Evolutionary conservation across 2,888 invertebrate species (phyloP), one percentile per base, ranked within the genome.

Genomic region (Bombylius discolor): DNA sequence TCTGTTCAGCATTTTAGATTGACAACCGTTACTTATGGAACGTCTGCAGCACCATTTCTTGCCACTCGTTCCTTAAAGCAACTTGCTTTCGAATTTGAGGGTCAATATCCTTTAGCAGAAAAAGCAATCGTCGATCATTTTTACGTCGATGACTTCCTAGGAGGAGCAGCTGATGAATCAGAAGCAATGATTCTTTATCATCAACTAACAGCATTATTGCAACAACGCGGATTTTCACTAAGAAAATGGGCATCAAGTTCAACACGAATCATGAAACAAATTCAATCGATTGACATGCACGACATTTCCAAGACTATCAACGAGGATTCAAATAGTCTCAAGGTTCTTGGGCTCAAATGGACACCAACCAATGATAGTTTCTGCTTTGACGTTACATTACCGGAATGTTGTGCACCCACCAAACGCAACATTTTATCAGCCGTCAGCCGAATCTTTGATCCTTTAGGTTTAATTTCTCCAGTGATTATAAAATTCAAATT

Each of bases 81-180:
- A n/a, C n/a, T n/a, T n/a, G n/a, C n/a, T n/a, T n/a, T n/a, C n/a
- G n/a, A n/a, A n/a, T n/a, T n/a, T n/a, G n/a, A n/a, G n/a, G n/a
- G n/a, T n/a, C n/a, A n/a, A n/a, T 36, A 36, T 36, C 8, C 36
- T 36, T 36, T 36, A 36, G 36, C 36, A 5, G 36, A 36, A 36
- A 36, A 36, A 8, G 36, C 36, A 36, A 6, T 51, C 6, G 14
- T 45, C 31, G 13, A 51, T 9, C 23, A 58, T 42, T 56, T 56
- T 51, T 59, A 59, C 46, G 56, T 60, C 1, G 60, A 60, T 42
- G 57, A 60, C 46, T 34, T 58, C 0, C 13, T 55, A 5, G 33
- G 31, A 23, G 56, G 53, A 12, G 36, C 36, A 12, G 48, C 54
- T 47, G 8, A 44, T 39, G 3, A 45, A 45, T 9, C 54, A 23